Evolutionary conservation across 2,113 vertebrate species (phyloP), one percentile per base, ranked within the genome.

Genomic region (Pogona vitticeps): DNA sequence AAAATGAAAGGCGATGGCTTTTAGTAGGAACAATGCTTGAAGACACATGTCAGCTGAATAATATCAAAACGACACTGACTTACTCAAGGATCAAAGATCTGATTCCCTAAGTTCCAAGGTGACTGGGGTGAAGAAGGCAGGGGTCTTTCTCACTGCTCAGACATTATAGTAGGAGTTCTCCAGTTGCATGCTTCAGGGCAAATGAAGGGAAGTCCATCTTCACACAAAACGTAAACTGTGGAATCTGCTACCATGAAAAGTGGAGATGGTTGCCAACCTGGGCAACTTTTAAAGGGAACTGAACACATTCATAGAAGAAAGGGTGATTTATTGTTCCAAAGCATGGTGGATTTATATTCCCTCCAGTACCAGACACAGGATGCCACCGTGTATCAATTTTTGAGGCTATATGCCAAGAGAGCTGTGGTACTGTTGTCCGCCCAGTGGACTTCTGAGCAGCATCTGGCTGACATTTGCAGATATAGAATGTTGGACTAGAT

Each of bases 21-120:
- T 92, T 88, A 80, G 83, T 86, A 93, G 90, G 90, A 94, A 91
- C 77, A 92, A 92, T 58, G 58, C 83, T 88, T n/a, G 79, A 87
- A 76, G 38, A 90, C 52, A 84, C 76, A 85, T 65, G 76, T 61
- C 52, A 68, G 21, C 81, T 84, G 83, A 89, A 90, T 80, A 68
- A 86, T 46, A 72, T 13, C 40, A 61, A 87, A 88, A 88, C 76
- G 79, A 85, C 61, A 65, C 8, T 42, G 42, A 89, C 58, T 42
- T 86, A 88, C 83, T 88, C 89, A 86, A 86, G 61, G 85, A 7
- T 26, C 52, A 90, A 85, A 84, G 72, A 28, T 23, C 76, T 46
- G 79, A 10, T 31, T 71, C 67, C 13, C 4, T 56, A 52, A 40
- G 42, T 40, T 18, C n/a, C 38, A 56, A 31, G 33, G 2, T 72